Evolutionary conservation across 2,797 vertebrate genomes (phyloP), one percentile per base, ranked within the genome.

Genomic region (Centroberyx gerrardi): DNA sequence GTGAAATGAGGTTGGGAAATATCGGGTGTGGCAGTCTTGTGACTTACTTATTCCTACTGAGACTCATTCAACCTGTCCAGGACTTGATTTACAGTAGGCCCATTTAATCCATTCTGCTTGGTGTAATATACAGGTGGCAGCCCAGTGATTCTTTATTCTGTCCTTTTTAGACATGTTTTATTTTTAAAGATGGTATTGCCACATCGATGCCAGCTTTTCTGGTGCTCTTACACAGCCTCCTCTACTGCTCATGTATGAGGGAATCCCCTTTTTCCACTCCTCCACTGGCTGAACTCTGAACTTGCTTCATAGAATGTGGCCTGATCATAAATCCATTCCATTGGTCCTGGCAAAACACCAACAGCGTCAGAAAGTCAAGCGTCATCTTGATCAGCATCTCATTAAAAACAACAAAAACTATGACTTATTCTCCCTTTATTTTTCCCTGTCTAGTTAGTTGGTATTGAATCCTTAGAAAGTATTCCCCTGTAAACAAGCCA

Each of bases 11-110:
- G 31, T 33, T 28, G 15, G 1, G 51, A 27, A 46, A 58, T 48
- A 15, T 8, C 65, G 66, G 80, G 80, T 69, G 80, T 76, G 77
- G 9, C 28, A 59, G 31, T 58, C n/a, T 6, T 0, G 0, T n/a
- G 3, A 42, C 40, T 42, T 18, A 5, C 72, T 46, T 22, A 12
- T 53, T 42, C 0, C 12, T 9, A 40, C 10, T 1, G 38, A 12
- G 8, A 12, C 9, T 9, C 38, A 9, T 0, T 28, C 9, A 2
- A 53, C 36, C 49, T 42, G 42, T 1, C 8, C 67, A 69, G 71
- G 71, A 65, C 1, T 5, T 66, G 33, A 27, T 44, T 61, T 36
- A 36, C 33, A 13, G 2, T 60, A 22, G 22, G 22, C 22, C 22
- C 22, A 31, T 22, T 8, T 18, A 12, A 4, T 13, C 14, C 8